Base-by-base conservation (phyloP, 1,140 invertebrate species). In the Brevipalpus yothersi region DNA sequence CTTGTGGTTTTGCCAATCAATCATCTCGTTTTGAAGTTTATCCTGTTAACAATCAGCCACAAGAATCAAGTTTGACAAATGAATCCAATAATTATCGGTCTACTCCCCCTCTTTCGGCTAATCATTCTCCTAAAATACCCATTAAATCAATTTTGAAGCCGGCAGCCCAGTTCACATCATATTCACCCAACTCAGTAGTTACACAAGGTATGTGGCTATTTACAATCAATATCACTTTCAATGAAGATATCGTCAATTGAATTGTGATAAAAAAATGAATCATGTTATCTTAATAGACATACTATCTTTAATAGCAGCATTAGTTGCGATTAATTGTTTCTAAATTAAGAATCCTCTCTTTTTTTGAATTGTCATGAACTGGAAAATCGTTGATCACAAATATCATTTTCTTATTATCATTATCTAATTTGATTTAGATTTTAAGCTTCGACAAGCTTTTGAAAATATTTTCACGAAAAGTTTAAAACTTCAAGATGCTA, bases 111-210 rank as follows among this genome's bases (percentile, higher is more conserved):
- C 8, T 19, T 39, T 58, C 56, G 19, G 40, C 56, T 7, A 43
- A 15, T 9, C 17, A 23, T 39, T 61, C 58, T 12, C 51, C 61
- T 12, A 71, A 62, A 0, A 76, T 79, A 65, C 82, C 83, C 4
- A 81, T 80, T 58, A 91, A 91, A 69, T 90, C 86, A 0, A 91
- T 91, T 67, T 72, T 91, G 53, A 91, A 91, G 73, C 90, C 90
- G 71, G 89, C 86, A 0, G 85, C 88, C 71, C 89, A 84, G 8
- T 89, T 86, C 68, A 89, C 82, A 17, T 19, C 49, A 5, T 68
- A 77, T 77, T 63, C 67, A 53, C 68, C 69, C 12, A 70, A 71
- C 62, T 64, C 66, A n/a, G 90, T 86, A 1, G 84, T 89, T 9
- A 88, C 86, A 4, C 85, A 83, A 71, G 86, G 79, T 71, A 80